phyloP scores from a whole-genome alignment of 1,140 invertebrate species.

The Cyrtorhinus lividipennis region DNA sequence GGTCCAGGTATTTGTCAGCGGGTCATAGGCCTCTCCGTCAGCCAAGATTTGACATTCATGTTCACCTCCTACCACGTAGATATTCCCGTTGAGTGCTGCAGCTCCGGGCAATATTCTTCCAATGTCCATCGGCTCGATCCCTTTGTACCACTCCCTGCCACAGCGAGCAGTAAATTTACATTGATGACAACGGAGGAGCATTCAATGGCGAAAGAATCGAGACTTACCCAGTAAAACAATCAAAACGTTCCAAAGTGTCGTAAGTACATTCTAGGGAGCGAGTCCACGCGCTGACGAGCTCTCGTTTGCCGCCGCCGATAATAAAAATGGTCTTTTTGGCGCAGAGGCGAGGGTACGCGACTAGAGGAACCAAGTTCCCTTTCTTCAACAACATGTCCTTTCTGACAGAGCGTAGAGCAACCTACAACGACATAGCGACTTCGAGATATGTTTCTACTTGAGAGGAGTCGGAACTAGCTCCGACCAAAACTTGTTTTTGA shows the following conservation, averaged over 20 bases:
- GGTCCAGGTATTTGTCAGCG: slow-evolving; percentile 45
- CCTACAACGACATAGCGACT: slow-evolving; percentile 19
- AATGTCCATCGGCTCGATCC: slow-evolving; percentile 60
- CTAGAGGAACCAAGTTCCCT: slow-evolving; percentile 58
- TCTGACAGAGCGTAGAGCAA: slow-evolving; percentile 63
- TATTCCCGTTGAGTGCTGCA: slow-evolving; percentile 69
- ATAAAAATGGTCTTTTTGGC: slow-evolving; percentile 80
- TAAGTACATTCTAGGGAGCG: slow-evolving; percentile 56
- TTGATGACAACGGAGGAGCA: slow-evolving; percentile 2
- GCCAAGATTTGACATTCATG: slow-evolving; percentile 80
- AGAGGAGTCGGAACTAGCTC: no score
- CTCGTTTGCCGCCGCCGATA: slow-evolving; percentile 76
- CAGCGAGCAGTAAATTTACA: slow-evolving; percentile 25
- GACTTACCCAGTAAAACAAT: slow-evolving; percentile 52
- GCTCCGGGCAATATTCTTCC: slow-evolving; percentile 80
- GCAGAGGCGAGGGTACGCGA: slow-evolving; percentile 58
- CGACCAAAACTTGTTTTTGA: no score
- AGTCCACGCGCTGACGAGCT: slow-evolving; percentile 46
- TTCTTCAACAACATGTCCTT: slow-evolving; percentile 64
- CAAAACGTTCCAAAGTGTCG: slow-evolving; percentile 63
- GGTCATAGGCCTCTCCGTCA: slow-evolving; percentile 77
- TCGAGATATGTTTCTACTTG: no score
- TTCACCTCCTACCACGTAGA: slow-evolving; percentile 86
- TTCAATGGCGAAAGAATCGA: slow-evolving; percentile 5
- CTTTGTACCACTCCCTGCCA: slow-evolving; percentile 65